A percentile compares a stretch with the other conserved stretches of the same genome.
Conservation (phyloP, 2,888 invertebrate species). For the Leucania comma region DNA sequence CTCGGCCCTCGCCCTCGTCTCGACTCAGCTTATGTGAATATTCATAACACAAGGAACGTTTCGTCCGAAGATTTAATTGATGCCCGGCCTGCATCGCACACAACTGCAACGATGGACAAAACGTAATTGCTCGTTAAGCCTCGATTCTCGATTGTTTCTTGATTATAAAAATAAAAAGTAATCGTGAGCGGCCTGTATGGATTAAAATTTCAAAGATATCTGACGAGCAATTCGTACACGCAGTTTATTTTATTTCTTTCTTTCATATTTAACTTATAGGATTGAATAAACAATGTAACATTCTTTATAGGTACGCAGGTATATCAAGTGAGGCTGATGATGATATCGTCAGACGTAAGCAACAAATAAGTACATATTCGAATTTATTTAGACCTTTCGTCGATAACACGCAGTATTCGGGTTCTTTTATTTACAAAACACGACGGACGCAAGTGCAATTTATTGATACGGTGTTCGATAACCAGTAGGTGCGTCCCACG, state of each 20-base stretch:
- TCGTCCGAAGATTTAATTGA: constrained; percentile 85
- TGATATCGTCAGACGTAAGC: constrained; percentile 82
- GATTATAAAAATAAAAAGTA: constrained; percentile 84
- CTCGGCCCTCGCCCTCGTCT: constrained; percentile 58
- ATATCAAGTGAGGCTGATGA: constrained; percentile 73
- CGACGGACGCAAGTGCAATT: constrained; percentile 88
- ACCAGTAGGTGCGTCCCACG: constrained; percentile 88
- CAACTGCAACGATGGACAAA: constrained; percentile 81
- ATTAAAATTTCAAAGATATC: constrained; percentile 70
- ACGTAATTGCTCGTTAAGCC: constrained; percentile 89
- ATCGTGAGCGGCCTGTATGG: constrained; percentile 71
- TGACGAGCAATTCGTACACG: constrained; percentile 72
- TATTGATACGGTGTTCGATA: constrained; percentile 89
- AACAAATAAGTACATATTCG: constrained; percentile 85
- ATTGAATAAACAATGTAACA: constrained; percentile 57
- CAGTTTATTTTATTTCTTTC: constrained; percentile 21
- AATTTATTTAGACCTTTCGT: constrained; percentile 88
- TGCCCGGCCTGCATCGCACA: constrained; percentile 75
- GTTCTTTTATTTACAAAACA: constrained; percentile 87
- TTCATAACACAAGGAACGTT: constrained; percentile 82
- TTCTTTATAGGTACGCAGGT: constrained; percentile 20
- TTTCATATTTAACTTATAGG: constrained; percentile 32
- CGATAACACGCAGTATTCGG: constrained; percentile 83
- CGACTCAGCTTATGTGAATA: constrained; percentile 81
- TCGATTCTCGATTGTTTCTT: constrained; percentile 87